Evolutionary conservation across 2,888 invertebrate species (phyloP).

Genomic region (Isotomurus palustris): DNA sequence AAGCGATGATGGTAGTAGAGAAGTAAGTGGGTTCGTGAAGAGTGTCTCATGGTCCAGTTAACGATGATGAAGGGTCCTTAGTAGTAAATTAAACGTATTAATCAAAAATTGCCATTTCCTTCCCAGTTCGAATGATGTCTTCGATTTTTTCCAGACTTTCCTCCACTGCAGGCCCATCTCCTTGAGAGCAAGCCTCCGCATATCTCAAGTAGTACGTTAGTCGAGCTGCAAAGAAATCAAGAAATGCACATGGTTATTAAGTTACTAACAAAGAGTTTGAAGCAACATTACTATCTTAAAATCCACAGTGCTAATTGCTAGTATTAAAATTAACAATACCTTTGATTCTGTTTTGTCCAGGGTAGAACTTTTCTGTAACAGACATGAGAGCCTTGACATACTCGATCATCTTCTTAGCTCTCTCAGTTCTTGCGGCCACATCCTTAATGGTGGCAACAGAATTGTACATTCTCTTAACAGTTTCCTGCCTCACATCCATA

Average conservation of each 20-base stretch:
- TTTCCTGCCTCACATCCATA: constrained; percentile 33
- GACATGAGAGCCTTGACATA: constrained; percentile 20
- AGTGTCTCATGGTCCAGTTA: too few relatives aligned
- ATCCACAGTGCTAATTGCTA: background rate
- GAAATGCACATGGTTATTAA: too few relatives aligned
- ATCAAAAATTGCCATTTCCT: constrained; percentile 32
- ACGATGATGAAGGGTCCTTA: too few relatives aligned
- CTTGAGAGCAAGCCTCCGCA: constrained; percentile 23
- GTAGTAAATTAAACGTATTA: too few relatives aligned
- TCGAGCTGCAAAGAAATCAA: constrained; percentile 23
- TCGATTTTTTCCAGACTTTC: constrained; percentile 33
- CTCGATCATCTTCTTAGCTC: constrained; percentile 28
- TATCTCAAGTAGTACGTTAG: constrained; percentile 23
- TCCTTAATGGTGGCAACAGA: constrained; percentile 28
- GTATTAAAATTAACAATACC: too few relatives aligned
- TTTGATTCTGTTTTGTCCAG: constrained; percentile 35
- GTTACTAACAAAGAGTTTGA: too few relatives aligned
- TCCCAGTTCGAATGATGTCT: constrained; percentile 32
- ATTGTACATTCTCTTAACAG: constrained; percentile 30
- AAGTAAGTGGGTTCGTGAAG: too few relatives aligned
- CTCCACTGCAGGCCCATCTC: constrained; percentile 24
- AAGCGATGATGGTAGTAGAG: too few relatives aligned
- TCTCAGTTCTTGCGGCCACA: constrained; percentile 10
- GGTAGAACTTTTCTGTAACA: constrained; percentile 27
- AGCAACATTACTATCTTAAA: too few relatives aligned